phyloP scores from a whole-genome alignment of 1,140 invertebrate species.

The Aphis craccivora region DNA sequence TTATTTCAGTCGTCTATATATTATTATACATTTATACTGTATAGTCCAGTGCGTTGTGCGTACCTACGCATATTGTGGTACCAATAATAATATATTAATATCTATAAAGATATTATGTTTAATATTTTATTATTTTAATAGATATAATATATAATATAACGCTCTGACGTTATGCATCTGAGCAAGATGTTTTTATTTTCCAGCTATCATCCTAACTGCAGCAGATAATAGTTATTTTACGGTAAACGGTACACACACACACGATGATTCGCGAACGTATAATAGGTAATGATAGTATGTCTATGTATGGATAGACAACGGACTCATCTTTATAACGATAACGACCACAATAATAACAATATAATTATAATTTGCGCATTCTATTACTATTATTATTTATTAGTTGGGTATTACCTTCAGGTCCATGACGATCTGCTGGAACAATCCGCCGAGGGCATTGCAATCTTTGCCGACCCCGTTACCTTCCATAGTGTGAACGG shows the following conservation, averaged over 20 bases:
- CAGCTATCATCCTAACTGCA: neutral
- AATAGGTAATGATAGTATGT: neutral
- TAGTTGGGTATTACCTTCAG: slow-evolving; percentile 75
- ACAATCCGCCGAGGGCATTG: slow-evolving; percentile 80
- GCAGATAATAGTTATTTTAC: neutral
- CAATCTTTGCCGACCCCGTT: slow-evolving; percentile 76
- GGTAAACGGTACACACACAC: neutral
- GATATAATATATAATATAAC: neutral
- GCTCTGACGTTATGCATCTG: neutral
- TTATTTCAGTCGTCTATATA: neutral
- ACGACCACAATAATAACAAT: neutral
- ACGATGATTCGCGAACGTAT: neutral
- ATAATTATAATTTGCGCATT: neutral
- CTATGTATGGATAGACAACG: neutral
- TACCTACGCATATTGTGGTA: neutral
- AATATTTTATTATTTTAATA: neutral
- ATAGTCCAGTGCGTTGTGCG: neutral
- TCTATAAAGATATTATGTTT: neutral
- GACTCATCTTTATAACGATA: neutral
- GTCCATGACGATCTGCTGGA: slow-evolving; percentile 84
- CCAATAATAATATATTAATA: too few species aligned
- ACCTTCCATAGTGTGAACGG: slow-evolving; percentile 69
- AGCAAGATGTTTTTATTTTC: neutral
- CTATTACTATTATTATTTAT: neutral
- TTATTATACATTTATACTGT: neutral